Evolutionary conservation across 2,888 invertebrate genomes (phyloP), one percentile per base, ranked within the genome.

Genomic region (Sepiola atlantica): DNA sequence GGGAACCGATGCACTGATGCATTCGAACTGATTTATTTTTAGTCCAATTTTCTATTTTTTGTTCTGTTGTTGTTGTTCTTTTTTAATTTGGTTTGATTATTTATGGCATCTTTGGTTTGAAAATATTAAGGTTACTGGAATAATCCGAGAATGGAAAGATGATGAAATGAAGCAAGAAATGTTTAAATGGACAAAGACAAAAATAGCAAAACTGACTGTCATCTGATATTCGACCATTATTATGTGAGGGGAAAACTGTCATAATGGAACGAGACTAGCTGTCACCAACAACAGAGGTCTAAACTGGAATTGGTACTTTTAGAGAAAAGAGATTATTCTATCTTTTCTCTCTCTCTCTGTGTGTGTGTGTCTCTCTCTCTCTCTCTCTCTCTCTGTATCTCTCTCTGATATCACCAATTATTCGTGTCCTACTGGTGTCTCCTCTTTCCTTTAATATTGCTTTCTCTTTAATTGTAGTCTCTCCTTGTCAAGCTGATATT

Each of bases 191-290:
- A 77, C 61, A 61, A 61, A 4, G 77, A 77, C 77, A 32, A 77
- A n/a, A 77, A 77, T 77, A 77, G 32, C 12, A 32, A 18, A 77
- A n/a, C 45, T 77, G 12, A 32, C 16, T 77, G 77, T 77, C 77
- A 77, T 77, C 14, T 77, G n/a, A 77, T 77, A 77, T 77, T 77
- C 32, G n/a, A 32, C 77, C n/a, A 77, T 77, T n/a, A 77, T 77
- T 32, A 12, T 77, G n/a, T 16, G 0, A n/a, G 32, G n/a, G 32
- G 77, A n/a, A n/a, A 77, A 32, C 77, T 77, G 77, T 77, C 77
- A 77, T 77, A 32, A 77, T n/a, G n/a, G n/a, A n/a, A n/a, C n/a
- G 77, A 77, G 77, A 77, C n/a, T 77, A n/a, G 77, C 77, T 77
- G 77, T 77, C 77, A 77, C 77, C n/a, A 77, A 77, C 32, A n/a